Conservation (phyloP, 2,113 vertebrate genomes). For the Pardalotus punctatus region DNA sequence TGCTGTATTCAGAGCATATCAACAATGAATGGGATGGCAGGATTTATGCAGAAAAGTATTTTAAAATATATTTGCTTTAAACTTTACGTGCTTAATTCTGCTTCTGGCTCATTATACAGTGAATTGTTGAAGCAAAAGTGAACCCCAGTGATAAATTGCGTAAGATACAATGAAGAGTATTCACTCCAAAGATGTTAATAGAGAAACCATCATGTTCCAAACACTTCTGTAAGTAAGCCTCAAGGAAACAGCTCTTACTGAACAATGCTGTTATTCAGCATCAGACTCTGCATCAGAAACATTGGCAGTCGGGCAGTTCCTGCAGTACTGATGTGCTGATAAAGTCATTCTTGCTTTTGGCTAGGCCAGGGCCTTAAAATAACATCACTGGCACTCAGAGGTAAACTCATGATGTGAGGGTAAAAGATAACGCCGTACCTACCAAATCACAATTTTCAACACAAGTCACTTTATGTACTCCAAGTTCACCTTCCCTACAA, state of each 20-base stretch:
- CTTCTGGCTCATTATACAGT: neutral
- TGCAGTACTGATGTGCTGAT: neutral
- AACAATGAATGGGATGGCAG: neutral
- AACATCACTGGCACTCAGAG: neutral
- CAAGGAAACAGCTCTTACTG: neutral
- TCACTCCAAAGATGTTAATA: neutral
- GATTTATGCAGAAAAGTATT: neutral
- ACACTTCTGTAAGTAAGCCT: neutral
- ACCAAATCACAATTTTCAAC: neutral
- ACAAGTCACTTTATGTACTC: neutral
- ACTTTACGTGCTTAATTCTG: neutral
- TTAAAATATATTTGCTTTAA: neutral
- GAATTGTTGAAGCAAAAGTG: neutral
- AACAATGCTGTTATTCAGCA: neutral
- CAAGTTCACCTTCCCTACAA: neutral
- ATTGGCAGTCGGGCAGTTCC: neutral
- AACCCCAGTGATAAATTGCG: neutral
- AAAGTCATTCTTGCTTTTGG: neutral
- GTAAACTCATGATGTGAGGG: neutral
- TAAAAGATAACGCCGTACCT: neutral
- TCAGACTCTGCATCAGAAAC: neutral
- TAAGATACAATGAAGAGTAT: neutral
- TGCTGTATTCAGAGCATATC: neutral
- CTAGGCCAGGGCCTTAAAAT: neutral
- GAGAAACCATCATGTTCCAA: neutral